Base-by-base conservation (phyloP, 1,140 invertebrate genomes). In the Arctopsyche grandis region DNA sequence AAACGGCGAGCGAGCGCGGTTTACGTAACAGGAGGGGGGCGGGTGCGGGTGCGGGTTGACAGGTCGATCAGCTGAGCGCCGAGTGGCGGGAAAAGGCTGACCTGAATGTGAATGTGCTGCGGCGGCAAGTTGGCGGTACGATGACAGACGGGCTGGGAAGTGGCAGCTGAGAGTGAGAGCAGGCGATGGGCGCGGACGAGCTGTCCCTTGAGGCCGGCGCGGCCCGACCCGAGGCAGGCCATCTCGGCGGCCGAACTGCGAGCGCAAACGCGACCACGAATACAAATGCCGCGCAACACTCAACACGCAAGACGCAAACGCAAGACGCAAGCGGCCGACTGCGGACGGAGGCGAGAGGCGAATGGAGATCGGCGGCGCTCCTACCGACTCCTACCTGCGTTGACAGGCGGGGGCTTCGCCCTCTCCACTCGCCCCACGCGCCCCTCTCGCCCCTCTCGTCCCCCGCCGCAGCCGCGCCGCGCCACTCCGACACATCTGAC, bases 151-250 rank as follows among this genome's bases (percentile, higher is more conserved):
- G 5, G 44, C 12, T 46, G 48, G 48, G 1, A 10, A 4, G 48
- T 52, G 48, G 24, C 24, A 5, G 63, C 22, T 19, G 22, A 9
- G 0, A 66, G 22, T 19, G 22, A 9, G 0, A 66, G 22, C 3
- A 66, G 63, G 5, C 63, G 48, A 12, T 66, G 63, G 3, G 24
- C 63, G 9, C 22, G 14, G 16, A 24, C 1, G 21, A n/a, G n/a
- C n/a, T n/a, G n/a, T n/a, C n/a, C 58, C 21, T 10, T 4, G 19
- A 24, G 5, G 63, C 19, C 1, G 22, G 21, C 21, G 24, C 63
- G 63, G 22, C 22, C 63, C 63, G 63, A 12, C 9, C 63, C 63
- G 22, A 66, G 9, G 24, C 63, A 66, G 0, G 63, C 63, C 63
- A 66, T 66, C 63, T 0, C 9, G 63, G 48, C 14, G 5, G 21